phyloP scores from a whole-genome alignment of 2,888 invertebrate species.

The Stenotaenia linearis region DNA sequence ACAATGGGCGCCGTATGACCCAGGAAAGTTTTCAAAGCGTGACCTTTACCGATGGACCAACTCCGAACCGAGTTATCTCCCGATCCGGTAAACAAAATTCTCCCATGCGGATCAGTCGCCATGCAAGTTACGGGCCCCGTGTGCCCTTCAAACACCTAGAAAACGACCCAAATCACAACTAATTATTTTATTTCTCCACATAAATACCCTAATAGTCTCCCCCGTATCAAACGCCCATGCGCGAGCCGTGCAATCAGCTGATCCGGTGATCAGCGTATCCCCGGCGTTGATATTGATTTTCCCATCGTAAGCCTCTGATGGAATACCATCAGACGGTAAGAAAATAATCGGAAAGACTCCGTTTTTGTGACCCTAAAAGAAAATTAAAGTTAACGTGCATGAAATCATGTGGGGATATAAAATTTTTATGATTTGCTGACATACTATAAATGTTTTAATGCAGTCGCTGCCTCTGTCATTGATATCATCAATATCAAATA shows the following conservation, averaged over 20 bases:
- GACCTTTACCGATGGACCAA: constrained; percentile 50
- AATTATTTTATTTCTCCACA: not conserved
- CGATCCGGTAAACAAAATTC: constrained; percentile 50
- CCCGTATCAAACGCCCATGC: constrained; percentile 52
- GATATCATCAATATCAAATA: constrained; percentile 49
- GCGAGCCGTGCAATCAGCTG: constrained; percentile 50
- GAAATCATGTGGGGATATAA: not conserved
- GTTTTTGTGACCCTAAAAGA: constrained; percentile 49
- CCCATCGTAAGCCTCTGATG: constrained; percentile 42
- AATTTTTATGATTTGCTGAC: not conserved
- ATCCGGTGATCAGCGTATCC: constrained; percentile 50
- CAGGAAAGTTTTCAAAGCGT: constrained; percentile 46
- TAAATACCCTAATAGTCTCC: constrained; percentile 41
- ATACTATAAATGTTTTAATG: constrained; percentile 40
- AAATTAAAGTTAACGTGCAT: constrained; percentile 1
- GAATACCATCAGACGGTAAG: constrained; percentile 46
- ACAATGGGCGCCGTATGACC: constrained; percentile 50
- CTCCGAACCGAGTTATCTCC: constrained; percentile 49
- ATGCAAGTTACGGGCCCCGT: constrained; percentile 50
- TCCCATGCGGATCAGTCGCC: constrained; percentile 48
- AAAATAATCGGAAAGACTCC: constrained; percentile 52
- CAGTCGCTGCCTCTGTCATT: constrained; percentile 36
- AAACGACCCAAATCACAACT: not conserved
- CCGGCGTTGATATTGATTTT: constrained; percentile 41
- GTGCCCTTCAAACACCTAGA: constrained; percentile 46